Evolutionary conservation across 2,113 vertebrate genomes (phyloP).

Genomic region (Oreochromis tanganicae): DNA sequence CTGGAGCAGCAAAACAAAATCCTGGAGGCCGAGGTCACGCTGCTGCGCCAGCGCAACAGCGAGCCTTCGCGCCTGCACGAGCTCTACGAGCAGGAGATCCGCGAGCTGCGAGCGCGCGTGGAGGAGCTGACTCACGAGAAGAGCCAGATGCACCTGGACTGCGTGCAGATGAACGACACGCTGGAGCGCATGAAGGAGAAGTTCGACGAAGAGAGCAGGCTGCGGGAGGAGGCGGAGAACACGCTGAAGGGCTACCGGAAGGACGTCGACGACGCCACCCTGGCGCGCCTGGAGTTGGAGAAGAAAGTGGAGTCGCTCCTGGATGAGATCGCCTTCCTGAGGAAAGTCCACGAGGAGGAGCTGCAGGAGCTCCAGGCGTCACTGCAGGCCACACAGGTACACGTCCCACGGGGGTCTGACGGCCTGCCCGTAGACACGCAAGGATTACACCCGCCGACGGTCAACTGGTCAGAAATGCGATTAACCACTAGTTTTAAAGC

Average conservation of each 20-base stretch:
- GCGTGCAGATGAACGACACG: constrained; percentile 72
- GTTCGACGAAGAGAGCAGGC: constrained; percentile 69
- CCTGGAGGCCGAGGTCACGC: constrained; percentile 74
- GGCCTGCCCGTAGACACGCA: neutral
- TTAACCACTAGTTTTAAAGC: neutral
- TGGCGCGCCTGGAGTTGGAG: constrained; percentile 75
- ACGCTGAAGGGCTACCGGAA: constrained; percentile 69
- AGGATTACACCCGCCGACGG: neutral
- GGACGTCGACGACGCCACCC: constrained; percentile 75
- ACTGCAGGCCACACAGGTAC: constrained; percentile 76
- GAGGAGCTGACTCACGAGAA: constrained; percentile 78
- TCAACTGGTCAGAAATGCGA: neutral
- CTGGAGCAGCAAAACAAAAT: constrained; percentile 80
- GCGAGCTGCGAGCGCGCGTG: constrained; percentile 71
- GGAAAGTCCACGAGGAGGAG: constrained; percentile 79
- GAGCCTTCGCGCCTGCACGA: constrained; percentile 78
- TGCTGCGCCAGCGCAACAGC: constrained; percentile 73
- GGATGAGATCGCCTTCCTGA: constrained; percentile 80
- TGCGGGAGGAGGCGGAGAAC: constrained; percentile 74
- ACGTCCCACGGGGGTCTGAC: neutral
- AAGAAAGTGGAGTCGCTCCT: constrained; percentile 78
- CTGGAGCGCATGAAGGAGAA: constrained; percentile 70
- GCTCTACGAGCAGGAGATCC: constrained; percentile 80
- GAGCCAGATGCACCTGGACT: constrained; percentile 76
- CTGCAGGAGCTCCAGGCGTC: constrained; percentile 75